Conservation (phyloP, 2,797 vertebrate species). For the Myripristis murdjan region DNA sequence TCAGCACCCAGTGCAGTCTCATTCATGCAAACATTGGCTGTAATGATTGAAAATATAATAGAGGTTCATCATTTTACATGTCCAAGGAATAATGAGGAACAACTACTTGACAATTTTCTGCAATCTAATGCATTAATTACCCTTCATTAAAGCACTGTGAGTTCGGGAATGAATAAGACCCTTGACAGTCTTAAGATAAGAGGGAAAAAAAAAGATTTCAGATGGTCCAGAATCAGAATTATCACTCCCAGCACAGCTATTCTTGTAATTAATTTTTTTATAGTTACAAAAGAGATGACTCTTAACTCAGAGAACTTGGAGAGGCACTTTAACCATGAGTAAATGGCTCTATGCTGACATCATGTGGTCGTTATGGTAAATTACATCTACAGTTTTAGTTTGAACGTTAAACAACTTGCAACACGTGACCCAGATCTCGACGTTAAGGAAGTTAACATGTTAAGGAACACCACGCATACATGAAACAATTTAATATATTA, state of each 20-base stretch:
- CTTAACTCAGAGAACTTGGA: background rate
- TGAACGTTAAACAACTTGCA: too few species aligned
- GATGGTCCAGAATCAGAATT: conserved; percentile 14
- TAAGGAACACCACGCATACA: too few species aligned
- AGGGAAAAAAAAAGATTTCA: conserved; percentile 20
- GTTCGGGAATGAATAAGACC: conserved; percentile 1
- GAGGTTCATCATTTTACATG: conserved; percentile 41
- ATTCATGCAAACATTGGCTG: conserved; percentile 44
- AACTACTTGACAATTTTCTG: background rate
- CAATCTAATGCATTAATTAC: conserved; percentile 7
- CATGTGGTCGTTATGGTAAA: conserved; percentile 55
- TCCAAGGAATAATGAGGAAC: conserved; percentile 16
- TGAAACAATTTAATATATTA: too few species aligned
- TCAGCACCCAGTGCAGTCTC: conserved; percentile 20
- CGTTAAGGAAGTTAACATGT: too few species aligned
- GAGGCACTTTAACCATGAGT: background rate
- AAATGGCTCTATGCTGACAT: conserved; percentile 71
- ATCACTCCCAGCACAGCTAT: conserved; percentile 4
- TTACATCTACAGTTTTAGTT: conserved; percentile 37
- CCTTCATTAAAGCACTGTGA: conserved; percentile 6
- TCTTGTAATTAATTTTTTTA: conserved; percentile 32
- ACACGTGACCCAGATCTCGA: too few species aligned
- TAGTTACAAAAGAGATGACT: conserved; percentile 26
- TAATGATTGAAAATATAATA: conserved; percentile 36
- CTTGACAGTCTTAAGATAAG: background rate